phyloP scores from a whole-genome alignment of 2,888 invertebrate genomes.

The Drosophila melanosoma region DNA sequence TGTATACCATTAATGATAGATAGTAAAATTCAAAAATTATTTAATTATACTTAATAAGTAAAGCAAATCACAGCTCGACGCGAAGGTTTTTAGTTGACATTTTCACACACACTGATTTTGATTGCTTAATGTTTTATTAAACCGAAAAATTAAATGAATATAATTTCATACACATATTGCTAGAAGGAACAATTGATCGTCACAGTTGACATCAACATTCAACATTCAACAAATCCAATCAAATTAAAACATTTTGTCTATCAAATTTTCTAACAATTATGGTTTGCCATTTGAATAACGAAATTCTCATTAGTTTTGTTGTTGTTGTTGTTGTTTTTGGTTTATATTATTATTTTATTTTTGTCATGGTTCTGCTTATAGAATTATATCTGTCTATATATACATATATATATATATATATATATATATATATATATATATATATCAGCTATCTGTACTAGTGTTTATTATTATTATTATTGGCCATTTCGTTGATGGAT shows the following conservation, averaged over 20 bases:
- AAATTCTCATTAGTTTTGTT: slow-evolving; percentile 32
- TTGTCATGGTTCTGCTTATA: slow-evolving; percentile 44
- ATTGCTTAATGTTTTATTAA: not conserved
- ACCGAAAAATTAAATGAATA: slow-evolving; percentile 13
- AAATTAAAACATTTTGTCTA: slow-evolving; percentile 39
- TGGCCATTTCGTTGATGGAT: slow-evolving; percentile 34
- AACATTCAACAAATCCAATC: slow-evolving; percentile 22
- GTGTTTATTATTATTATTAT: slow-evolving; percentile 37
- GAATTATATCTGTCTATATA: slow-evolving; percentile 30
- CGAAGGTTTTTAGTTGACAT: not conserved
- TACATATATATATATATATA: not conserved
- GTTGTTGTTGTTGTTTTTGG: slow-evolving; percentile 32
- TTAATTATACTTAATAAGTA: not conserved
- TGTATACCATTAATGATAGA: not conserved
- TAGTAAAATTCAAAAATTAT: not conserved
- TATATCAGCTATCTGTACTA: not conserved
- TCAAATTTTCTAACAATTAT: slow-evolving; percentile 60
- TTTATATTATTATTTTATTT: slow-evolving; percentile 51
- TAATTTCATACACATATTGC: not conserved
- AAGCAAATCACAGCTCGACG: not conserved
- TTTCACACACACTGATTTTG: not conserved
- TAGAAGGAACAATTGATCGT: slow-evolving; percentile 6
- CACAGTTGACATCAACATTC: slow-evolving; percentile 29
- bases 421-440: not conserved
- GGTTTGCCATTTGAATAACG: slow-evolving; percentile 62